These are phyloP conservation scores for Tinea trinotella DNA, from an alignment of 2,888 invertebrate genomes.

Conservation along the genomic window DNA sequence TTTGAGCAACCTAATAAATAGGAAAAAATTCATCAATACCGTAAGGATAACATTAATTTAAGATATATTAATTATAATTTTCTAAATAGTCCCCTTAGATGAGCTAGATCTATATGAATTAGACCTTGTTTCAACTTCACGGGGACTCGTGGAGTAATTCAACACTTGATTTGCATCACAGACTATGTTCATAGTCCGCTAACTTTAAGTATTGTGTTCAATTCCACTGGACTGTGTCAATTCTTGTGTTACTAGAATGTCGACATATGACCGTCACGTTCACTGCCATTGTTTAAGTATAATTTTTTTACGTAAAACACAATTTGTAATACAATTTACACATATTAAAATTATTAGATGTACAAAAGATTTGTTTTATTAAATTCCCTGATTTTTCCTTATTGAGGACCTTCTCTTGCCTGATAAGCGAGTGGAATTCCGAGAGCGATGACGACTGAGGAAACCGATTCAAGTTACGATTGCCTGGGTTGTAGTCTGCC, in stretches of 20 bases:
- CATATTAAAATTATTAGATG: slow-evolving; percentile 41
- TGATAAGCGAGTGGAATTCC: no score
- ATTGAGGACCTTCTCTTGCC: no score
- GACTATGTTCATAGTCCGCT: slow-evolving; percentile 32
- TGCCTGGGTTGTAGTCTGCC: no score
- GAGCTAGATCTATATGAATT: slow-evolving; percentile 5
- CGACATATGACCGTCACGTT: slow-evolving; percentile 70
- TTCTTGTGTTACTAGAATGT: slow-evolving; percentile 77
- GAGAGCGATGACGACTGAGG: no score
- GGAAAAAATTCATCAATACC: no score
- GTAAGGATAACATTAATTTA: not conserved
- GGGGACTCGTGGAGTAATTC: slow-evolving; percentile 32
- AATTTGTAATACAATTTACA: slow-evolving; percentile 57
- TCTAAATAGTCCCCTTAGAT: not conserved
- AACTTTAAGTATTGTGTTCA: slow-evolving; percentile 34
- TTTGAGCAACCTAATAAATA: no score
- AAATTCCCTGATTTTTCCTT: not conserved
- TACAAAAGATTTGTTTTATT: slow-evolving; percentile 63
- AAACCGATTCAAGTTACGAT: no score
- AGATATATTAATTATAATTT: not conserved
- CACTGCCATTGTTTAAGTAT: slow-evolving; percentile 51
- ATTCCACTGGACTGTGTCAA: slow-evolving; percentile 75
- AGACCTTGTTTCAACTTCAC: slow-evolving; percentile 5
- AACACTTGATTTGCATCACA: slow-evolving; percentile 52
- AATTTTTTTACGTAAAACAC: slow-evolving; percentile 41